Evolutionary conservation across 2,797 vertebrate genomes (phyloP).

Genomic region (Limnodromus scolopaceus): DNA sequence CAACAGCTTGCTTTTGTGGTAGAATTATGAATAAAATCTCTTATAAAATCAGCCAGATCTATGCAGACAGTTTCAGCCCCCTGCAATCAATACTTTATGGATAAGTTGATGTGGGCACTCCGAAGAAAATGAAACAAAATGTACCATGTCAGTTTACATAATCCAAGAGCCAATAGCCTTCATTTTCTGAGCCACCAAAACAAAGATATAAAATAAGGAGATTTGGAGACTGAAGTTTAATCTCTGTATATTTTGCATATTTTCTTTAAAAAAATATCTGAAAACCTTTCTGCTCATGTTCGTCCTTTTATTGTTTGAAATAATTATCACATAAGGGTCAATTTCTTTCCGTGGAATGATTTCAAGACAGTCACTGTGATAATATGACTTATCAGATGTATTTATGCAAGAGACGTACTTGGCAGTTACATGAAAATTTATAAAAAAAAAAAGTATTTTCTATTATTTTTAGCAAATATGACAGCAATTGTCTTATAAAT

Average conservation of each 20-base stretch:
- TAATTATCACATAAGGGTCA: background rate
- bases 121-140: constrained; percentile 29
- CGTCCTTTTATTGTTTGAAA: background rate
- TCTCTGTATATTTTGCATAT: background rate
- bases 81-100: constrained; percentile 37
- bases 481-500: background rate
- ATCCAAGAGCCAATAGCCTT: background rate
- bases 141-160: constrained; percentile 36
- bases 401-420: background rate
- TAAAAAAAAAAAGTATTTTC: background rate
- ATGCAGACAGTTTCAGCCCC: background rate
- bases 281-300: background rate
- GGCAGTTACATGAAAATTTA: background rate
- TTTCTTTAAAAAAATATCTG: background rate
- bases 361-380: background rate
- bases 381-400: background rate
- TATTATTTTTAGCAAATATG: background rate
- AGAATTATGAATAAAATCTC: background rate
- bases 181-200: background rate
- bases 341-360: background rate
- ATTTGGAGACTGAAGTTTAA: background rate
- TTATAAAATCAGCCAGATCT: background rate
- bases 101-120: background rate
- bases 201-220: background rate
- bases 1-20: background rate